Conservation (phyloP, 2,113 vertebrate genomes). For the Limnothrissa miodon region DNA sequence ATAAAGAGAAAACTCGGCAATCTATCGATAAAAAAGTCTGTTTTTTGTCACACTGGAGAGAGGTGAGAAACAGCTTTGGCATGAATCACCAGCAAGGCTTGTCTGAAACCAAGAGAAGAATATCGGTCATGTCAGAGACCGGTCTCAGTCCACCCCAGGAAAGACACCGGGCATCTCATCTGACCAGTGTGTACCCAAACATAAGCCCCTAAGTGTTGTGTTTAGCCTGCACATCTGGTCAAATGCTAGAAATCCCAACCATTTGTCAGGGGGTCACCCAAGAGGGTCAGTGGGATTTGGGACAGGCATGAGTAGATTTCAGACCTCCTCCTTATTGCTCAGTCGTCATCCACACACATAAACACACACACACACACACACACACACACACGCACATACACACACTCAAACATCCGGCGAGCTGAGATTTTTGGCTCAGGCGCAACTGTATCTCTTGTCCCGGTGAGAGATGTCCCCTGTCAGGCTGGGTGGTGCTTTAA, state of each 20-base stretch:
- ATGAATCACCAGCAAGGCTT: not conserved
- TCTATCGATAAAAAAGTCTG: not conserved
- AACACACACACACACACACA: not conserved
- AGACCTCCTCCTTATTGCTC: not conserved
- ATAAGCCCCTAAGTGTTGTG: not conserved
- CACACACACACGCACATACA: not conserved
- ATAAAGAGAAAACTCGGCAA: not conserved
- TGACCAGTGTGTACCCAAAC: not conserved
- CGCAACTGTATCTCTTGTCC: not conserved
- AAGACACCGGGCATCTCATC: not conserved
- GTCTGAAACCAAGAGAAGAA: not conserved
- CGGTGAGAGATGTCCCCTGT: not conserved
- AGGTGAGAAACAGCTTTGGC: not conserved
- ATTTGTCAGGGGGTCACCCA: conserved; percentile 17
- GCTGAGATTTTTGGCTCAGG: not conserved
- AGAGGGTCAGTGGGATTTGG: not conserved
- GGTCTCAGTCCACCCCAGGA: not conserved
- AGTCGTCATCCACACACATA: not conserved
- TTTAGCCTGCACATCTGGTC: not conserved
- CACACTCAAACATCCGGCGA: not conserved
- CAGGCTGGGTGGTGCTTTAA: not conserved
- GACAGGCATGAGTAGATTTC: not conserved
- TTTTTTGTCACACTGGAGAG: not conserved
- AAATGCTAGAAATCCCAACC: not conserved
- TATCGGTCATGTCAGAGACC: not conserved